A percentile compares a stretch with the other conserved stretches of the same genome.
These are phyloP conservation scores for Myotis lucifugus DNA, from an alignment of 2,113 vertebrate genomes.

Conservation along the genomic window DNA sequence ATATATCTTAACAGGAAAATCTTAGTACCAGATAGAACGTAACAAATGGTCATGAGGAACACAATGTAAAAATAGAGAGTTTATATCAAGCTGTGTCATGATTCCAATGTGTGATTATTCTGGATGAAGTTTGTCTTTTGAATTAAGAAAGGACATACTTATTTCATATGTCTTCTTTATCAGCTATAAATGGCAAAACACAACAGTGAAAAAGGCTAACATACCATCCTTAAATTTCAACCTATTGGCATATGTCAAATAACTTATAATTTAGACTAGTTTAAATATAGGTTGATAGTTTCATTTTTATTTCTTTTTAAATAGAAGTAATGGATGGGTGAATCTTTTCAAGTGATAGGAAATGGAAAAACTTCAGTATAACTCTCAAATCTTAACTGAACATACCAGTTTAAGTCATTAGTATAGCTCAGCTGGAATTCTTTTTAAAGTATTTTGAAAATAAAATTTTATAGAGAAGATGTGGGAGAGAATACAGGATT, in stretches of 20 bases:
- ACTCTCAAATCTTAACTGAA: neutral
- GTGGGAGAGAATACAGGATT: neutral
- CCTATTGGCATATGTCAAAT: neutral
- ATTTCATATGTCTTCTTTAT: neutral
- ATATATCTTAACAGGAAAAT: neutral
- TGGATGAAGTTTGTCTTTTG: neutral
- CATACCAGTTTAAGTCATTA: neutral
- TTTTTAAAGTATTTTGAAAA: conserved; percentile 54
- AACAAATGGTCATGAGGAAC: neutral
- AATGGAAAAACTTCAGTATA: neutral
- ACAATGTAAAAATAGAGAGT: neutral
- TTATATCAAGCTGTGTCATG: neutral
- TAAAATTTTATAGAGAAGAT: conserved; percentile 3
- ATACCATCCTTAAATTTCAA: neutral
- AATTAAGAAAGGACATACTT: neutral
- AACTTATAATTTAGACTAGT: neutral
- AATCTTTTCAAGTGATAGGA: neutral
- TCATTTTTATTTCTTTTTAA: conserved; percentile 2
- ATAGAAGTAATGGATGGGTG: neutral
- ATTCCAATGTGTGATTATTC: neutral
- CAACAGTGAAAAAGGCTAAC: neutral
- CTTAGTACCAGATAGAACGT: neutral
- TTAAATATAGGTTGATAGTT: neutral
- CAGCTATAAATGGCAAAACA: conserved; percentile 32
- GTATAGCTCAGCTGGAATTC: neutral